These are phyloP conservation scores for Pseudomyrmex gracilis DNA, from an alignment of 1,140 invertebrate genomes.

Conservation along the genomic window DNA sequence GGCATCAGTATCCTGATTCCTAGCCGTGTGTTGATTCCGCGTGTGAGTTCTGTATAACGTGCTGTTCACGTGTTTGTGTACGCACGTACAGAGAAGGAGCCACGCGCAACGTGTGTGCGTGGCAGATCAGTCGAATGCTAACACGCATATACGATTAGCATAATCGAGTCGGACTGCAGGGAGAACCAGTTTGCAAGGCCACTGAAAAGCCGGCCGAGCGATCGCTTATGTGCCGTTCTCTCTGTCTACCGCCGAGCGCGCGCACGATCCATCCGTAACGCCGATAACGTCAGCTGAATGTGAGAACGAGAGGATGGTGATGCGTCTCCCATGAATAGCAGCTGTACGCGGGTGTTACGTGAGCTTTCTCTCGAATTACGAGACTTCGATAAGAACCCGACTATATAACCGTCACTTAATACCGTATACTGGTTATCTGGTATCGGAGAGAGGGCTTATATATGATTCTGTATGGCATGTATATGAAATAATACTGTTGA, in stretches of 20 bases:
- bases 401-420: conserved; percentile 25
- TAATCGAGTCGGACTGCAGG: conserved; percentile 83
- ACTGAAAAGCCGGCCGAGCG: conserved; percentile 80
- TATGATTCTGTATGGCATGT: background rate
- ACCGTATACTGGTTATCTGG: background rate
- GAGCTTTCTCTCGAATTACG: conserved; percentile 51
- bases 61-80: background rate
- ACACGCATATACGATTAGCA: conserved; percentile 84
- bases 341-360: conserved; percentile 35
- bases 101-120: conserved; percentile 59
- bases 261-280: conserved; percentile 81
- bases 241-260: conserved; percentile 67
- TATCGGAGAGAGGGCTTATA: background rate
- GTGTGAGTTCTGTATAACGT: background rate
- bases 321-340: background rate
- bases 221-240: conserved; percentile 76
- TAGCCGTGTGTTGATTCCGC: background rate
- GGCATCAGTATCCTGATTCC: conserved; percentile 50
- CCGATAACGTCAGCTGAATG: conserved; percentile 78
- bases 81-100: conserved; percentile 69
- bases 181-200: conserved; percentile 85
- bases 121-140: conserved; percentile 80
- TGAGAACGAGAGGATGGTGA: conserved; percentile 44
- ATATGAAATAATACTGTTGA: background rate
- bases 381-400: conserved; percentile 41